These are phyloP conservation scores for Phrynocephalus forsythii DNA, from an alignment of 2,797 vertebrate genomes.

Conservation along the genomic window DNA sequence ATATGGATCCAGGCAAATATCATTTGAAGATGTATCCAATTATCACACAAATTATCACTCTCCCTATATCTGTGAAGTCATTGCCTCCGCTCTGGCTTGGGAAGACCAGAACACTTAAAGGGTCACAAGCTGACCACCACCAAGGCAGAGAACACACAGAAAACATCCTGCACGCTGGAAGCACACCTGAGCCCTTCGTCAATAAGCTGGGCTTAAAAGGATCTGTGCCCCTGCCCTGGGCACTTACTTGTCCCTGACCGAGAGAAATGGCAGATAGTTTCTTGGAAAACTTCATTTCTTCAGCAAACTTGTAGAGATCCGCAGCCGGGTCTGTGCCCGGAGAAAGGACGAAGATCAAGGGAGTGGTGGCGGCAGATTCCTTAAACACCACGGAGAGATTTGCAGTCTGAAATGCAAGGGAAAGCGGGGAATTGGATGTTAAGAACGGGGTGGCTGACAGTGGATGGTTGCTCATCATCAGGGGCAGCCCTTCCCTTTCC, in stretches of 20 bases:
- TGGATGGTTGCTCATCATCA: background rate
- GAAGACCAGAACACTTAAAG: background rate
- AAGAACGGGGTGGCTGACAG: background rate
- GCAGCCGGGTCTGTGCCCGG: constrained; percentile 91
- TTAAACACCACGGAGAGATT: constrained; percentile 86
- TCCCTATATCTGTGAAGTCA: background rate
- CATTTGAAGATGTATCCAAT: background rate
- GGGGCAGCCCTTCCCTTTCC: background rate
- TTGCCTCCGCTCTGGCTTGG: background rate
- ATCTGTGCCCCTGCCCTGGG: background rate
- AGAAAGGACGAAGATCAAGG: constrained; percentile 90
- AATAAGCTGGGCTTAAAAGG: background rate
- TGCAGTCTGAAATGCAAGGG: constrained; percentile 80
- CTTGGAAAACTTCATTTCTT: constrained; percentile 91
- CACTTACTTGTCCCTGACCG: constrained; percentile 90
- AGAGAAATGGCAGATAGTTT: constrained; percentile 91
- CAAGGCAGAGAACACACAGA: background rate
- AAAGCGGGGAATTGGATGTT: background rate
- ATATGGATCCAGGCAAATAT: background rate
- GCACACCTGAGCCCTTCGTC: background rate
- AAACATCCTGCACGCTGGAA: too few relatives aligned
- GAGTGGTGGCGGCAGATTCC: constrained; percentile 83
- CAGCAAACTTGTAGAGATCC: constrained; percentile 92
- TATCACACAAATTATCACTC: background rate
- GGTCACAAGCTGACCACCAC: too few relatives aligned